Base-by-base conservation (phyloP, 2,113 vertebrate species). In the Cariama cristata region DNA sequence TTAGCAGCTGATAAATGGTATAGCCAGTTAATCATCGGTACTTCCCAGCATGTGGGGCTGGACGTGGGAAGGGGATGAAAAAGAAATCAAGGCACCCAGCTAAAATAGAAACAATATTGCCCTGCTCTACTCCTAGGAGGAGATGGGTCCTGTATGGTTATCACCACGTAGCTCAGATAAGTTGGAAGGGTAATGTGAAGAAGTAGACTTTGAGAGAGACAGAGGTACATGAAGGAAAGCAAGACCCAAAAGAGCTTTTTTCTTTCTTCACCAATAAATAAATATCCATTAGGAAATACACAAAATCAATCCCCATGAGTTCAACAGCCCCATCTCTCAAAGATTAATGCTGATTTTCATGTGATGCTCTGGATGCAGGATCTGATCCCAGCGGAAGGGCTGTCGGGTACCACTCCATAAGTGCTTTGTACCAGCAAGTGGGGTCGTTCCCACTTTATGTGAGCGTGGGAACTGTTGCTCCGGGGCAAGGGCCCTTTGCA, bases 391-490 rank as follows among this genome's bases (percentile, higher is more conserved):
- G 15, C 50, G 12, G 30, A 60, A 50, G 26, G 20, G 38, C 32
- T 76, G 40, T 33, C 9, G 1, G 44, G 14, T 32, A 14, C 45
- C 42, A 14, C 33, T 44, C 60, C 63, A 1, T 20, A 4, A 6
- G 40, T 18, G 23, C 35, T 40, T 44, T 35, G 53, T 73, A 73
- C 64, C 64, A 71, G 2, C 4, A 14, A 9, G 33, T 8, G 30
- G 33, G 21, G 13, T 72, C 4, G 2, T 64, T 73, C 30, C 40
- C 28, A 2, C 30, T 1, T 56, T 8, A 0, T 3, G 0, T 20
- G 55, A 77, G 50, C 4, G 0, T 64, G 44, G 10, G 44, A 10
- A 14, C 8, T 15, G 20, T 33, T 64, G 9, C 77, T 71, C 4
- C 6, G 10, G 32, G 15, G 14, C 60, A 95, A 12, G 28, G 35